Base-by-base conservation (phyloP, 2,113 vertebrate genomes). In the Pluvianellus socialis region DNA sequence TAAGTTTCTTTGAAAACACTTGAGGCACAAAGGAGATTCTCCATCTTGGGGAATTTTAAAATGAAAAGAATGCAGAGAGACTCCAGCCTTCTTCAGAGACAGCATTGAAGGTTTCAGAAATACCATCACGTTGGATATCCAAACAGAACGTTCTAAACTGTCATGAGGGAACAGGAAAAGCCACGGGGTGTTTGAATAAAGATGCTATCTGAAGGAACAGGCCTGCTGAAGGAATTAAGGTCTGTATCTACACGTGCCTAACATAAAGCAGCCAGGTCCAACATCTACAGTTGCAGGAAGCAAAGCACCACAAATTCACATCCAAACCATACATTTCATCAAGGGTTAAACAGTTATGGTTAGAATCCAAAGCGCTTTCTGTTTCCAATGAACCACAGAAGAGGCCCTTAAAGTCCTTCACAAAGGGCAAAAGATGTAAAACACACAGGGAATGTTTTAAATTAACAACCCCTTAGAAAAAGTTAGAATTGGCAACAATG, bases 401-500 rank as follows among this genome's bases (percentile, higher is more conserved):
- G 44, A 59, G 11, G 1, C 19, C 42, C 56, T 76, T 66, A 10
- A 32, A 45, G 14, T 35, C 30, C 44, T 68, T 40, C 68, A 61
- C 5, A 10, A 75, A 61, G 1, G 10, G 5, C 5, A 61, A 65
- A 52, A 66, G 2, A 17, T 10, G 1, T 19, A 11, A 75, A 33
- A 83, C 1, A 58, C 0, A 22, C 1, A 33, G 5, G 19, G 13
- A 75, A 14, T 18, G 1, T 7, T 65, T 82, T 33, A 63, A 81
- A 68, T 27, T 17, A 72, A 21, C 12, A 38, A 4, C 3, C 32
- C 10, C 23, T 59, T 56, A 21, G 4, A 42, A 32, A 66, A 66
- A 45, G 3, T 4, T n/a, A 50, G 27, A 67, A 55, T 10, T 23
- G 2, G 2, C 38, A 47, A 42, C 6, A 8, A 0, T 0, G 0